Evolutionary conservation across 2,888 invertebrate species (phyloP), one percentile per base, ranked within the genome.

Genomic region (Periphyllus acericola): DNA sequence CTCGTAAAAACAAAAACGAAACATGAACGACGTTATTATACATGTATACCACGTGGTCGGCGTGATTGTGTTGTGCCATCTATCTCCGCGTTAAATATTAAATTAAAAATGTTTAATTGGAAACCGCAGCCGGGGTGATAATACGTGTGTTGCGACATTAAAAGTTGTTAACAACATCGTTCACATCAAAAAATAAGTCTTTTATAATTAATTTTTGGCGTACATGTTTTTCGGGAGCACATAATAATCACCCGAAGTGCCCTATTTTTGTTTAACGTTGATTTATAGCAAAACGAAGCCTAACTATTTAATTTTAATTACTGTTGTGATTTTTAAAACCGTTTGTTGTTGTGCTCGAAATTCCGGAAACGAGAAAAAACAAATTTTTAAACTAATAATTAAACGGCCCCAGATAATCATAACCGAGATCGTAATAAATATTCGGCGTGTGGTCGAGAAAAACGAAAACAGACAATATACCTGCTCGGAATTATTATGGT

Each of bases 271-370:
- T 75, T 60, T 83, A 55, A 60, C 36, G 83, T 74, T 83, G 74
- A 83, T 83, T 75, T 83, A 75, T 75, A 83, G 74, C 21, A 40
- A 83, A 83, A 83, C n/a, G 60, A 75, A 82, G 60, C 40, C 36
- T 21, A 29, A 75, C 83, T 60, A 75, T 83, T 83, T 83, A 60
- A 75, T 75, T 83, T 83, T 83, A 83, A 83, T 75, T 75, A 75
- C 36, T 21, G 46, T 71, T 14, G 83, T 32, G 60, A 75, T 83
- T 83, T 83, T 75, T 29, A 66, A 55, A 66, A 83, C 75, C 60
- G 60, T 83, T 83, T 40, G 40, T 75, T n/a, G 83, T 83, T 60
- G 36, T 55, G 9, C 40, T 14, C 36, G 29, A 74, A 17, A 83
- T 75, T 83, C 40, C 75, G 83, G 83, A 60, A 55, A 60, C 60